Conservation (phyloP, 2,113 vertebrate genomes). For the Heptranchias perlo region DNA sequence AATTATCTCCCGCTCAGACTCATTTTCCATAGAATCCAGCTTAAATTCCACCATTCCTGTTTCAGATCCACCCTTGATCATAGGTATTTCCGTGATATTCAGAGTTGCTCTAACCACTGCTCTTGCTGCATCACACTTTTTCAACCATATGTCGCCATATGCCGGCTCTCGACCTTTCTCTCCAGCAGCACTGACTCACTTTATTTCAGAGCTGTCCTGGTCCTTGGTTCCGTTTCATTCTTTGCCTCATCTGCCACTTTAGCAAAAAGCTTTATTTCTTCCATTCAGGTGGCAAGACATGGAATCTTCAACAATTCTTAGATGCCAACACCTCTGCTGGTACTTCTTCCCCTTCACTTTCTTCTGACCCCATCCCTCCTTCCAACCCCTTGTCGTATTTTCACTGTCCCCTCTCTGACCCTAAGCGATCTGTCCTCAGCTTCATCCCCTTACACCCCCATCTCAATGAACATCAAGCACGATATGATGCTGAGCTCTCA, state of each 20-base stretch:
- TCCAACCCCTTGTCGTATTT: neutral
- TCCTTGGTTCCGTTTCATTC: neutral
- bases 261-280: neutral
- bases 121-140: neutral
- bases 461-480: neutral
- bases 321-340: neutral
- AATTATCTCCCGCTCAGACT: neutral
- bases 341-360: neutral
- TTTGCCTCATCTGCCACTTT: neutral
- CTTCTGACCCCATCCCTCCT: neutral
- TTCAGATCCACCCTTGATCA: too few relatives aligned
- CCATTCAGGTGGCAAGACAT: neutral
- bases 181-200: neutral
- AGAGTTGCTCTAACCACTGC: too few relatives aligned
- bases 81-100: too few relatives aligned
- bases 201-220: neutral
- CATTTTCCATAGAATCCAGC: neutral
- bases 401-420: neutral
- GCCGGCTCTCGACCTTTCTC: neutral
- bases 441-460: neutral
- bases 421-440: neutral
- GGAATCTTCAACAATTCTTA: neutral
- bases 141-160: neutral
- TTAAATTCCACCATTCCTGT: neutral
- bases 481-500: too few relatives aligned